These are phyloP conservation scores for Lithosia quadra DNA, from an alignment of 2,888 invertebrate species.

Conservation along the genomic window DNA sequence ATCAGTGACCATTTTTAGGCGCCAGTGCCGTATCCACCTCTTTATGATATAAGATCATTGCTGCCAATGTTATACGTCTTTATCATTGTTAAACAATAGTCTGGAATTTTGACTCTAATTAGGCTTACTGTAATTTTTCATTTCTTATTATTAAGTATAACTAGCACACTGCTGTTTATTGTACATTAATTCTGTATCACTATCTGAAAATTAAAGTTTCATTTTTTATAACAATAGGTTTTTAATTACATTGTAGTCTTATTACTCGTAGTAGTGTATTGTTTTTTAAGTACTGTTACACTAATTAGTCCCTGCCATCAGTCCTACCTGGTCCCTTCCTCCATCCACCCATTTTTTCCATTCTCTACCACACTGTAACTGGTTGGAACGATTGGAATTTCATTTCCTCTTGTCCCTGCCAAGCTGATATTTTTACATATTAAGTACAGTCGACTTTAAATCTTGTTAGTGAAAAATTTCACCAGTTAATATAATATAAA, in stretches of 20 bases:
- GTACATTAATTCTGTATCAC: slow-evolving; percentile 4
- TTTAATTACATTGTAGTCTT: background rate
- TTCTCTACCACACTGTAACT: no score
- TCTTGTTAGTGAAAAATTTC: no score
- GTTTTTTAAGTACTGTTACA: no score
- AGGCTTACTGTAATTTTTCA: slow-evolving; percentile 11
- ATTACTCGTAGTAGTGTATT: background rate
- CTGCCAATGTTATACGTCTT: background rate
- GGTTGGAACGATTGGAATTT: no score
- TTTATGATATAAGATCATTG: background rate
- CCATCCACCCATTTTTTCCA: no score
- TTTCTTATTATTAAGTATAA: slow-evolving; percentile 17
- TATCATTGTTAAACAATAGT: slow-evolving; percentile 5
- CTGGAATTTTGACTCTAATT: slow-evolving; percentile 9
- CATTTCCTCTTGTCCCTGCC: no score
- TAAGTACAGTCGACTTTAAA: no score
- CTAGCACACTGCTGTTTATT: slow-evolving; percentile 11
- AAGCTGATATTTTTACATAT: no score
- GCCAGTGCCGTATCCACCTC: background rate
- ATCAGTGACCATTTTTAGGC: background rate
- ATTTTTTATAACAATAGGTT: background rate
- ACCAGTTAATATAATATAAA: no score
- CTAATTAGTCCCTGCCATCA: no score
- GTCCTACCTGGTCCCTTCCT: no score
- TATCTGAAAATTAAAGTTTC: slow-evolving; percentile 10